A percentile compares a stretch with the other conserved stretches of the same genome.
Conservation (phyloP, 2,888 invertebrate species). For the Deilephila elpenor region DNA sequence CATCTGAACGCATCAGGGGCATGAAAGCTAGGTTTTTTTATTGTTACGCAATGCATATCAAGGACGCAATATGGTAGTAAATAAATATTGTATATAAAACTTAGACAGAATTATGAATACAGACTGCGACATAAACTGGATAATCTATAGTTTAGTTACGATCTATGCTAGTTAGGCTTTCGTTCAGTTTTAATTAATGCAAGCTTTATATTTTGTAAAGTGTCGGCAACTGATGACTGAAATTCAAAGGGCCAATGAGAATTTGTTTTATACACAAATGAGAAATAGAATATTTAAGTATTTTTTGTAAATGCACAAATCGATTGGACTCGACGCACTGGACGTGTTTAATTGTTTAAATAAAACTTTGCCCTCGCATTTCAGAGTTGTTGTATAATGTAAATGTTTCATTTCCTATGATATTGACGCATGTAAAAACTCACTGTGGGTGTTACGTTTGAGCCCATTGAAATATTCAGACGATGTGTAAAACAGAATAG, state of each 20-base stretch:
- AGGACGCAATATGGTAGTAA: constrained; percentile 85
- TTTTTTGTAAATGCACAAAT: constrained; percentile 72
- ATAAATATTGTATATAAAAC: constrained; percentile 83
- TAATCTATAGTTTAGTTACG: constrained; percentile 81
- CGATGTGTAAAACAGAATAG: constrained; percentile 78
- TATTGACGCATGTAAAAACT: constrained; percentile 34
- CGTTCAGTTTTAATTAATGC: constrained; percentile 77
- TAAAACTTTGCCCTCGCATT: constrained; percentile 76
- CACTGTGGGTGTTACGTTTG: constrained; percentile 50
- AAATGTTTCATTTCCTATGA: constrained; percentile 59
- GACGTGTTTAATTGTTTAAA: constrained; percentile 49
- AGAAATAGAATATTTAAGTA: constrained; percentile 61
- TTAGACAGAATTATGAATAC: constrained; percentile 74
- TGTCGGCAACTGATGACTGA: constrained; percentile 81
- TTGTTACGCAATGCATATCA: constrained; percentile 85
- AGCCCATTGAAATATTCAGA: constrained; percentile 75
- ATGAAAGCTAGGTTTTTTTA: constrained; percentile 83
- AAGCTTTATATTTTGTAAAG: constrained; percentile 77
- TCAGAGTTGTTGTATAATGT: constrained; percentile 72
- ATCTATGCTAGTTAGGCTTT: constrained; percentile 82
- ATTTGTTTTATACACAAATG: constrained; percentile 64
- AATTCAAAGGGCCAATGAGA: constrained; percentile 78
- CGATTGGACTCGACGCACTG: constrained; percentile 59
- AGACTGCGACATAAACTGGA: constrained; percentile 80
- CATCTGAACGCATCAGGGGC: constrained; percentile 73